These are phyloP conservation scores for Lasioglossum villosulum DNA, from an alignment of 2,888 invertebrate genomes.

Conservation along the genomic window DNA sequence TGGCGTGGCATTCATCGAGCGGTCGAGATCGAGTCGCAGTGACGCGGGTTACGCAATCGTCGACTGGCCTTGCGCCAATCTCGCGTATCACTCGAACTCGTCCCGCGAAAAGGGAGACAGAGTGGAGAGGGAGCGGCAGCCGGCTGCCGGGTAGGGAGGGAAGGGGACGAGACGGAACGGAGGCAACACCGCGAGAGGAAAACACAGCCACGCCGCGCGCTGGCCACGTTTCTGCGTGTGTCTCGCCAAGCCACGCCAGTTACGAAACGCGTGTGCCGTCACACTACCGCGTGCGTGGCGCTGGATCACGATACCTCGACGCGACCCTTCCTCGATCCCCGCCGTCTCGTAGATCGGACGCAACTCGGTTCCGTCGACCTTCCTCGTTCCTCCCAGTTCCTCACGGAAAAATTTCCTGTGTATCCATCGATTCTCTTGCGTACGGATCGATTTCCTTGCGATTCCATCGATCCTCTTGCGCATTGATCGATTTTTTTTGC, in stretches of 20 bases:
- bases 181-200: conserved; percentile 17
- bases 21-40: conserved; percentile 67
- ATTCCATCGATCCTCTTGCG: too few relatives aligned
- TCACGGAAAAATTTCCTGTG: not conserved
- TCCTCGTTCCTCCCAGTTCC: not conserved
- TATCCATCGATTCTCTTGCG: not conserved
- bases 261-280: conserved; percentile 55
- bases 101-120: conserved; percentile 49
- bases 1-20: conserved; percentile 61
- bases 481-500: too few relatives aligned
- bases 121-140: conserved; percentile 15
- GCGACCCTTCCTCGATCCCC: not conserved
- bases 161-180: conserved; percentile 14
- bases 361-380: not conserved
- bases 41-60: conserved; percentile 78
- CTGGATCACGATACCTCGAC: not conserved
- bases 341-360: not conserved
- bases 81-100: conserved; percentile 75
- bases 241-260: conserved; percentile 12
- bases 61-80: conserved; percentile 81
- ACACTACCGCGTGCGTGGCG: not conserved
- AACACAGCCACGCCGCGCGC: conserved; percentile 32
- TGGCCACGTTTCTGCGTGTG: conserved; percentile 55
- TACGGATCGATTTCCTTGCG: too few relatives aligned
- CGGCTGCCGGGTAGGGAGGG: not conserved